A percentile compares a stretch with the other conserved stretches of the same genome.
These are phyloP conservation scores for Byasa hedistus DNA, from an alignment of 2,888 invertebrate species.

Conservation along the genomic window DNA sequence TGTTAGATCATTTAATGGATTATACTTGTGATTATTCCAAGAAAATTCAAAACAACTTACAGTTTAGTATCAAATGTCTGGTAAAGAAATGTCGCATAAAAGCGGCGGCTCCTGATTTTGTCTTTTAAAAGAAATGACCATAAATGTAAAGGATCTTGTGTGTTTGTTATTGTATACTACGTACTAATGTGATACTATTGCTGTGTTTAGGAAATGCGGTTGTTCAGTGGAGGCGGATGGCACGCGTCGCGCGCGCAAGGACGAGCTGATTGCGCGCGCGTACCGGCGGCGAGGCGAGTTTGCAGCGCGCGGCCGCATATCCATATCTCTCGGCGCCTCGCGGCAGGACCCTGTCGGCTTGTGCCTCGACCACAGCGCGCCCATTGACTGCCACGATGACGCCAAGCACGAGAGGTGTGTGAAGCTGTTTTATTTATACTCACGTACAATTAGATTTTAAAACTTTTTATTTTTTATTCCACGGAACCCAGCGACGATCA, in stretches of 20 bases:
- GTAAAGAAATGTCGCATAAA: too few species aligned
- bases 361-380: conserved; percentile 66
- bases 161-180: too few species aligned
- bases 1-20: background rate
- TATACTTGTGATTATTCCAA: background rate
- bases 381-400: conserved; percentile 64
- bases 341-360: conserved; percentile 95
- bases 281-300: conserved; percentile 93
- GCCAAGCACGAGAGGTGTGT: conserved; percentile 70
- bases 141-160: too few species aligned
- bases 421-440: background rate
- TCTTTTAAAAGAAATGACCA: too few species aligned
- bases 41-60: too few species aligned
- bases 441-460: too few species aligned
- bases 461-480: too few species aligned
- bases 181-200: background rate
- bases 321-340: conserved; percentile 91
- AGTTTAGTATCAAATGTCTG: too few species aligned
- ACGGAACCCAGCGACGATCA: too few species aligned
- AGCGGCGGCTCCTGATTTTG: too few species aligned
- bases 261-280: conserved; percentile 94
- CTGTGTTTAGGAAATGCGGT: conserved; percentile 82
- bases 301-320: conserved; percentile 90
- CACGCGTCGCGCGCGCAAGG: conserved; percentile 85
- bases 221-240: conserved; percentile 83